Evolutionary conservation across 2,888 invertebrate species (phyloP), one percentile per base, ranked within the genome.

Genomic region (Aleiodes leptofemur): DNA sequence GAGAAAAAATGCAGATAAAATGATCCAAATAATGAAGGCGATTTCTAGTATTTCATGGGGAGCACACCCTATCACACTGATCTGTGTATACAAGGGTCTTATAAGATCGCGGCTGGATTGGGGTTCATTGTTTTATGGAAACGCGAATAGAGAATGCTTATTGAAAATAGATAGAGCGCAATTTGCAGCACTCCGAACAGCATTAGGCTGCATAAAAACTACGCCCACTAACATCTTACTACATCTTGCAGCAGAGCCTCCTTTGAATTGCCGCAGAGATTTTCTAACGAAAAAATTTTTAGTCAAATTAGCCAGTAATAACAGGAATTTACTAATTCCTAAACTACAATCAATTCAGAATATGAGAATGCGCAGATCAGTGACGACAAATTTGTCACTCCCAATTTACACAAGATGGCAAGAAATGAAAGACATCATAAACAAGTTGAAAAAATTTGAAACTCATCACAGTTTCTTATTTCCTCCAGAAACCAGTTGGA

Each of bases 221-320:
- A 74, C 74, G 2, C 74, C 74, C 4, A 61, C 61, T 0, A 74
- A 74, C 23, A 43, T 73, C 34, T 59, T 69, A 14, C 23, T 69
- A 0, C 61, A 59, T 69, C 13, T 8, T 69, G 7, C 34, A 34
- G 34, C 34, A 34, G 34, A 69, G 69, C 14, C 3, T 11, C 8
- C 69, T 57, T 16, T 69, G 59, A 4, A 31, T 61, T 7, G 31
- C 16, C 59, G 73, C 11, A 34, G 14, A 6, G 72, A 77, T 13
- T 74, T 23, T 38, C 13, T 74, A 13, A 64, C 69, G 43, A 56
- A 69, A 14, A 56, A 50, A 13, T 29, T 7, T n/a, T 64, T 55
- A 3, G 61, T 55, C 53, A 34, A 34, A 34, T 34, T 34, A 34
- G 34, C 34, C 34, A 34, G 34, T 34, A 74, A 68, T 38, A 31